phyloP scores from a whole-genome alignment of 64 coral and sea anemone species.

The Stylophora pistillata region DNA sequence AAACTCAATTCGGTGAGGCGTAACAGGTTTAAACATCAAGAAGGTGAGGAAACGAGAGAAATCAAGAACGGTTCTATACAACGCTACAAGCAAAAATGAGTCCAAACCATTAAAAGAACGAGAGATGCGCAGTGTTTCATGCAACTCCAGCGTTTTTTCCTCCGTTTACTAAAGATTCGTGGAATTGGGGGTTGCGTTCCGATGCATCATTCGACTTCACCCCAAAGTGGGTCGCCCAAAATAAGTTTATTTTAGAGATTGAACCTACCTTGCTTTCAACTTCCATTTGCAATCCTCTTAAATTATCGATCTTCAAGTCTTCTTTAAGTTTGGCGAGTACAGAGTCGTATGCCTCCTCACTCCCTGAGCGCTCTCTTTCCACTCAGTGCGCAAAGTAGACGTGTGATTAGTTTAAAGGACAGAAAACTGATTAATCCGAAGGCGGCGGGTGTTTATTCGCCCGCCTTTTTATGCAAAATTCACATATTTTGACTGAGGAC shows the following conservation, averaged over 20 bases:
- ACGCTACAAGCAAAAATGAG: not conserved
- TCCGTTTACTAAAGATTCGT: not conserved
- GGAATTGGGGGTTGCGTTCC: not conserved
- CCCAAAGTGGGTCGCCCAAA: not conserved
- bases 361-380: not conserved
- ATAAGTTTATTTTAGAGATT: not conserved
- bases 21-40: not conserved
- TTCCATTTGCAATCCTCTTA: conserved; percentile 2
- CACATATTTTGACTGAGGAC: not conserved
- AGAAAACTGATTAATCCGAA: not conserved
- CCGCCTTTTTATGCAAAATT: conserved; percentile 37
- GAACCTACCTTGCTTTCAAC: conserved; percentile 17
- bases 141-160: not conserved
- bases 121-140: not conserved
- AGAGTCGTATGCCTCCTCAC: not conserved
- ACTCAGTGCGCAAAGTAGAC: not conserved
- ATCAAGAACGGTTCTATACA: not conserved
- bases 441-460: not conserved
- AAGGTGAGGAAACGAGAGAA: not conserved
- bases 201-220: not conserved
- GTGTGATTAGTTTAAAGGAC: conserved; percentile 28
- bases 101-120: not conserved
- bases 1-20: conserved; percentile 45
- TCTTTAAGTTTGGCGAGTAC: not conserved
- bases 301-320: not conserved